Base-by-base conservation (phyloP, 2,797 vertebrate species). In the Echiichthys vipera region DNA sequence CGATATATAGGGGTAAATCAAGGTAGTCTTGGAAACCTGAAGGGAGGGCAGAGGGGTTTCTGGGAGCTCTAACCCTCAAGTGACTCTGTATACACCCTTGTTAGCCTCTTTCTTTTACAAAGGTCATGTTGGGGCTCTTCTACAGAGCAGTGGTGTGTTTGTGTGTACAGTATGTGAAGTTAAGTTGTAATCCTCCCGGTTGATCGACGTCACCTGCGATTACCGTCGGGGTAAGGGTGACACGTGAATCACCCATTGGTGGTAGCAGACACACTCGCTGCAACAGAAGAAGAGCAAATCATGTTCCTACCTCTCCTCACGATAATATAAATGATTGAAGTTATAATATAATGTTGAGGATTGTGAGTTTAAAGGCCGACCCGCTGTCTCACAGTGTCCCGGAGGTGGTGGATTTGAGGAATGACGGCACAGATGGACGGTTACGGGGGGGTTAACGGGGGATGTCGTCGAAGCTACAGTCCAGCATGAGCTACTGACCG, bases 11-110 rank as follows among this genome's bases (percentile, higher is more conserved):
- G 62, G 29, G 75, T 34, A 17, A 47, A 53, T 79, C 32, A 47
- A 85, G 77, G 90, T 90, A 87, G 86, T 84, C 89, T 62, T 86
- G 88, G 90, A 89, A 88, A 92, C 89, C 86, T 78, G 61, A 73
- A 65, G 62, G 74, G 75, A 74, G 51, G 61, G 59, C 64, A 71
- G 82, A 58, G 43, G 63, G 81, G 59, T 63, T 78, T 77, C 55
- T 57, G 42, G 40, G 56, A 68, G 67, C 49, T 69, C 5, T 24
- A 51, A 74, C 63, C 54, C 66, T 71, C 68, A 7, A 53, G 62
- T 71, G 74, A 76, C 43, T 76, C 32, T 50, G 34, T 37, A 0
- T 45, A 29, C 27, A 50, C 9, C 65, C 53, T 57, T 36, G 53
- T 77, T 75, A 78, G 56, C 62, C 65, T 74, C 29, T 11, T 46